phyloP scores from a whole-genome alignment of 2,888 invertebrate genomes.

The Lagria hirta region DNA sequence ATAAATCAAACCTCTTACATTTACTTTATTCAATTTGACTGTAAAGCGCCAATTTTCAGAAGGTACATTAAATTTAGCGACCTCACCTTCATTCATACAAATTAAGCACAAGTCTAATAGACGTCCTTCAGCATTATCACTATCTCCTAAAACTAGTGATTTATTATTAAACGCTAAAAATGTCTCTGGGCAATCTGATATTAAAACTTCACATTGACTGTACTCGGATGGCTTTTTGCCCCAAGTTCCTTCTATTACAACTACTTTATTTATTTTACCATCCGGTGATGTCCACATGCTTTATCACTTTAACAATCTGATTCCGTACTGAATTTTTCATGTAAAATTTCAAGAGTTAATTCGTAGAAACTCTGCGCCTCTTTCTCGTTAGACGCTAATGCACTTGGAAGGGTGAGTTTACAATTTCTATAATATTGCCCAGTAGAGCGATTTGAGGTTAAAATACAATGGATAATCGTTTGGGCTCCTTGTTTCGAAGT shows the following conservation, averaged over 20 bases:
- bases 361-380: slow-evolving; percentile 46
- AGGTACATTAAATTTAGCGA: slow-evolving; percentile 52
- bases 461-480: slow-evolving; percentile 49
- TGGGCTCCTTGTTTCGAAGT: slow-evolving; percentile 53
- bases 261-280: slow-evolving; percentile 45
- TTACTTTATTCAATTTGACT: slow-evolving; percentile 50
- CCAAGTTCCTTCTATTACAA: slow-evolving; percentile 40
- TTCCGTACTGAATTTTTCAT: slow-evolving; percentile 44
- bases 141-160: slow-evolving; percentile 52
- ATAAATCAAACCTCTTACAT: slow-evolving; percentile 52
- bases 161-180: slow-evolving; percentile 17
- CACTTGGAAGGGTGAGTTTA: slow-evolving; percentile 44
- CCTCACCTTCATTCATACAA: slow-evolving; percentile 56
- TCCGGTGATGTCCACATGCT: slow-evolving; percentile 45
- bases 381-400: slow-evolving; percentile 43
- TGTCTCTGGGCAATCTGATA: slow-evolving; percentile 34
- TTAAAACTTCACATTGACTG: slow-evolving; percentile 45
- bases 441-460: slow-evolving; percentile 48
- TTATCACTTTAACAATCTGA: slow-evolving; percentile 45
- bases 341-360: slow-evolving; percentile 46
- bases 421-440: slow-evolving; percentile 52
- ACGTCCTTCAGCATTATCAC: slow-evolving; percentile 54
- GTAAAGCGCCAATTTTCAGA: slow-evolving; percentile 48
- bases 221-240: slow-evolving; percentile 49
- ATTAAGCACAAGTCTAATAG: slow-evolving; percentile 55